Evolutionary conservation across 2,888 invertebrate species (phyloP), one percentile per base, ranked within the genome.

Genomic region (Melolontha melolontha): DNA sequence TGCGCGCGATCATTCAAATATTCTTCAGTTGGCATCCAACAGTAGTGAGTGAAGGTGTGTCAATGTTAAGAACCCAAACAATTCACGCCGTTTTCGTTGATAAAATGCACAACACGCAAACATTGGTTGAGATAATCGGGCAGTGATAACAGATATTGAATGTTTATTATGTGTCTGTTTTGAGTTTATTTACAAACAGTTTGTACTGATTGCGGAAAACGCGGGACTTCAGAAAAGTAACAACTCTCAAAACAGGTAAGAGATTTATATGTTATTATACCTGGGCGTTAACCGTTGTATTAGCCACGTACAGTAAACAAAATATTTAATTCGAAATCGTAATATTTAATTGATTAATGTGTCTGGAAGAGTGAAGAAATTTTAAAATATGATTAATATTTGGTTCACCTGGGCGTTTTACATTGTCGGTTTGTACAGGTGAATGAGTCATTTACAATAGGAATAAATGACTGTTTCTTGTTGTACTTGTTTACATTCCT

Each of bases 21-120:
- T 51, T 66, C 63, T 69, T 69, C 66, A 69, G 69, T 69, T 69
- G 52, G 65, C 69, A 69, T 66, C 34, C 49, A 62, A 42, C 27
- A 22, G n/a, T 52, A 17, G 14, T 14, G n/a, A n/a, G 50, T 7
- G 63, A 8, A 52, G 69, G 44, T 65, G 59, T 52, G 66, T 54
- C 1, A 10, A 42, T 51, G 51, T 22, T 51, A 27, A 51, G 22
- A 22, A 29, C 27, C 51, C 27, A 27, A 51, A 51, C 29, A 51
- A 51, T 42, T 16, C 39, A n/a, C 40, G 49, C 64, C 50, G 27
- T 41, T 42, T 39, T 40, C 27, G 17, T 29, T 50, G 51, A 29
- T 41, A 27, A 41, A 41, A 41, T 51, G 12, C 42, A 50, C 17
- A 44, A 16, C 34, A 16, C 11, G 16, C 40, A 12, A 16, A 16